Percentiles rank a stretch among this genome's conserved stretches.
Conservation (phyloP, 1,140 invertebrate genomes). For the Cotesia typhae region DNA sequence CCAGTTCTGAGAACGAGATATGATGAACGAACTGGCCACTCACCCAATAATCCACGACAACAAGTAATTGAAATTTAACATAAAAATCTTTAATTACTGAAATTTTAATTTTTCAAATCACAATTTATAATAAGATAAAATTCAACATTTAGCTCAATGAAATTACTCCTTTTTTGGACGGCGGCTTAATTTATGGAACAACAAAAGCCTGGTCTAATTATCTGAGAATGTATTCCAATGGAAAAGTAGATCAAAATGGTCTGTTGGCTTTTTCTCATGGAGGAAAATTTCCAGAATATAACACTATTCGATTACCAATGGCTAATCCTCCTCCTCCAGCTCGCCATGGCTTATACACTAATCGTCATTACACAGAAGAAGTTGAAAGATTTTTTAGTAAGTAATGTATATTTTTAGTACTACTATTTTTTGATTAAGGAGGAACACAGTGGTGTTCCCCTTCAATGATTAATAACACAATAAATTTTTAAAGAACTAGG, state of each 20-base stretch:
- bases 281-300: conserved; percentile 66
- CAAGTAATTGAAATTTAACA: conserved; percentile 50
- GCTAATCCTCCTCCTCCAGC: conserved; percentile 71
- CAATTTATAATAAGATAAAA: background rate
- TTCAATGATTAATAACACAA: background rate
- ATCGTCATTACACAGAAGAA: conserved; percentile 57
- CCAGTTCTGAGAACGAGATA: conserved; percentile 67
- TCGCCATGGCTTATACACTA: conserved; percentile 59
- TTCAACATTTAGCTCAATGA: conserved; percentile 67
- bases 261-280: conserved; percentile 57
- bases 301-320: conserved; percentile 67
- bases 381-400: conserved; percentile 70
- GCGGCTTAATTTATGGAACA: conserved; percentile 70
- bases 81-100: conserved; percentile 37
- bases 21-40: conserved; percentile 63
- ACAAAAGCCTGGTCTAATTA: conserved; percentile 70
- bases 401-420: conserved; percentile 37
- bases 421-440: background rate
- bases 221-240: conserved; percentile 65
- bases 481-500: conserved; percentile 67
- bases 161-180: conserved; percentile 72
- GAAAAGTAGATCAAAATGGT: conserved; percentile 61
- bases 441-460: too few relatives aligned
- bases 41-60: conserved; percentile 69
- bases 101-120: background rate